Conservation (phyloP, 2,888 invertebrate genomes). For the Ormia ochracea region DNA sequence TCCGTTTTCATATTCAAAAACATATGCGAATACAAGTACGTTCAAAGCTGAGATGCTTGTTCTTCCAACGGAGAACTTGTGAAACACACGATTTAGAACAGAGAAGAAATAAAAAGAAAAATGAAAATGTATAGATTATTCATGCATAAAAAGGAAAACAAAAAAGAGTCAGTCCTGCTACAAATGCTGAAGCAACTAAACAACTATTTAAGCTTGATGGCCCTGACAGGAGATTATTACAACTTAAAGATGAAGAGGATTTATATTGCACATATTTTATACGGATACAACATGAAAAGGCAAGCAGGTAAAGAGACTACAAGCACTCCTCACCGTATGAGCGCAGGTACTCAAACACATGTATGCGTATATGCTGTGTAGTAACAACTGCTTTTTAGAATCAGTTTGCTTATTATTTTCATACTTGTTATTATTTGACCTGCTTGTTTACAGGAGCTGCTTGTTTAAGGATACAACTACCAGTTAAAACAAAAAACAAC, state of each 20-base stretch:
- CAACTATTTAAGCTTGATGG: not conserved
- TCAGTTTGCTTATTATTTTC: slow-evolving; percentile 22
- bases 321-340: too few species aligned
- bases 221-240: not conserved
- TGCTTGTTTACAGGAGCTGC: slow-evolving; percentile 32
- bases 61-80: not conserved
- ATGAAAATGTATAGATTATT: not conserved
- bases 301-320: not conserved
- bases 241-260: slow-evolving; percentile 4
- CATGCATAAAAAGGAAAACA: not conserved
- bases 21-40: not conserved
- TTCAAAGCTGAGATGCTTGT: not conserved
- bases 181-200: not conserved
- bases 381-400: not conserved
- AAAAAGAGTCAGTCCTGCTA: not conserved
- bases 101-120: not conserved
- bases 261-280: slow-evolving; percentile 19
- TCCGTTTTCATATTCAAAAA: not conserved
- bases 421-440: slow-evolving; percentile 9
- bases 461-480: slow-evolving; percentile 24
- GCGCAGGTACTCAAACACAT: too few species aligned
- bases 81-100: not conserved
- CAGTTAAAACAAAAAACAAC: not conserved
- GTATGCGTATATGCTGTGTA: not conserved
- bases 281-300: not conserved